Conservation (phyloP, 2,888 invertebrate species). For the Apoda limacodes region DNA sequence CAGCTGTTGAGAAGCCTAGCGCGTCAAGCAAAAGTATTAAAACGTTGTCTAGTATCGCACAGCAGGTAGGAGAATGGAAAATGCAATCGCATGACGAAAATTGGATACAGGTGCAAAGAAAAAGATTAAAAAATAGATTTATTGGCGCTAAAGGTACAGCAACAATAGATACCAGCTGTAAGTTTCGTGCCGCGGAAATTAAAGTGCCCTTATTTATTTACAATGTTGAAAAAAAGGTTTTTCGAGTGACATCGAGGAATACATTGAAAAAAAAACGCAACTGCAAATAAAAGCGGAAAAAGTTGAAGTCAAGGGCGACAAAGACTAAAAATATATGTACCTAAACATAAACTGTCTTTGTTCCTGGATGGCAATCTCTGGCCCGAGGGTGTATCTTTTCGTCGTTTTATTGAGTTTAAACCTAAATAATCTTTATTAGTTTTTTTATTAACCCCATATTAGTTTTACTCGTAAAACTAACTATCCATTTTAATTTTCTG, state of each 20-base stretch:
- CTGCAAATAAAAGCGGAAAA: constrained; percentile 13
- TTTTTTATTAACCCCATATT: background rate
- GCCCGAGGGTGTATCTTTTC: constrained; percentile 19
- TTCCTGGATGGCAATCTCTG: constrained; percentile 19
- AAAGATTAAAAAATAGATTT: constrained; percentile 13
- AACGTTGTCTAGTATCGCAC: constrained; percentile 4
- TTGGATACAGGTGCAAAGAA: constrained; percentile 11
- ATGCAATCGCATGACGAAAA: constrained; percentile 2
- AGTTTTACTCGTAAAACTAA: background rate
- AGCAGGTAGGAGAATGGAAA: constrained; percentile 7
- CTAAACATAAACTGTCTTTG: constrained; percentile 11
- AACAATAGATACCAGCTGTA: constrained; percentile 4
- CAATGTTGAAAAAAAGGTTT: constrained; percentile 16
- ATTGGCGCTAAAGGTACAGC: constrained; percentile 11
- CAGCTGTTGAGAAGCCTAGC: too few species aligned
- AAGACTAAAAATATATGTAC: constrained; percentile 19
- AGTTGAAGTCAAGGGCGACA: constrained; percentile 15
- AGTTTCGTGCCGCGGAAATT: constrained; percentile 17
- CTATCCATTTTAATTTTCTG: background rate
- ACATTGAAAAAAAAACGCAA: constrained; percentile 12
- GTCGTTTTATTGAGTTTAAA: constrained; percentile 18
- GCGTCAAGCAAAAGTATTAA: too few species aligned
- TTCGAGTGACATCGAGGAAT: constrained; percentile 15
- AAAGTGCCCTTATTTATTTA: constrained; percentile 19
- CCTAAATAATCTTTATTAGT: background rate